Percentiles rank a stretch among this genome's conserved stretches.
These are phyloP conservation scores for Argyra leucocephala DNA, from an alignment of 2,888 invertebrate genomes.

Conservation along the genomic window DNA sequence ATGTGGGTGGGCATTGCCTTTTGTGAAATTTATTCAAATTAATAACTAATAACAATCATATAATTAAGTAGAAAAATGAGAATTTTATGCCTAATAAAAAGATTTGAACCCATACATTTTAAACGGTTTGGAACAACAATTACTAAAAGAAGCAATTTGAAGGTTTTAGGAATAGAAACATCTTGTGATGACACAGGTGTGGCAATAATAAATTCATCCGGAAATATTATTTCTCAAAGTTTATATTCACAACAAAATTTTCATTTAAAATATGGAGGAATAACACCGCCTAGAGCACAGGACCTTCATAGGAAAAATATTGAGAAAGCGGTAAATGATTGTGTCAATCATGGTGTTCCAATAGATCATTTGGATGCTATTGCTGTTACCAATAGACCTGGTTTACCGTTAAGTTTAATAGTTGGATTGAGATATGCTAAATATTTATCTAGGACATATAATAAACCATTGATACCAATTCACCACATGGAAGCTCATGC, in stretches of 20 bases:
- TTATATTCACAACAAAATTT: constrained; percentile 68
- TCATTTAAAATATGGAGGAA: constrained; percentile 64
- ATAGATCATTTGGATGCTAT: constrained; percentile 70
- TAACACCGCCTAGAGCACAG: constrained; percentile 78
- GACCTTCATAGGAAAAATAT: constrained; percentile 74
- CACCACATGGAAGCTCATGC: constrained; percentile 99
- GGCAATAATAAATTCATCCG: constrained; percentile 67
- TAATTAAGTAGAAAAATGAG: too few relatives aligned
- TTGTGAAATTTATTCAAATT: too few relatives aligned
- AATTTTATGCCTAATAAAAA: too few relatives aligned
- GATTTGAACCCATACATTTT: too few relatives aligned
- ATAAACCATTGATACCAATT: constrained; percentile 82
- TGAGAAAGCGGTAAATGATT: constrained; percentile 57
- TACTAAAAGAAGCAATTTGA: constrained; percentile 18
- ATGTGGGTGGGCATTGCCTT: too few relatives aligned
- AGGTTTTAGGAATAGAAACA: constrained; percentile 86
- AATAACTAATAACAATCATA: too few relatives aligned
- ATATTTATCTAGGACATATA: constrained; percentile 54
- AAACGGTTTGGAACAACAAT: too few relatives aligned
- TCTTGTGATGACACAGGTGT: constrained; percentile 97
- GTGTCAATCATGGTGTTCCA: constrained; percentile 53
- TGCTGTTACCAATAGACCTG: constrained; percentile 85
- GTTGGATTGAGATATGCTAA: constrained; percentile 79
- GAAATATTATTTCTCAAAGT: constrained; percentile 68
- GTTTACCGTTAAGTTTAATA: constrained; percentile 56